Conservation (phyloP, 2,888 invertebrate species). For the Branchellion lobata region DNA sequence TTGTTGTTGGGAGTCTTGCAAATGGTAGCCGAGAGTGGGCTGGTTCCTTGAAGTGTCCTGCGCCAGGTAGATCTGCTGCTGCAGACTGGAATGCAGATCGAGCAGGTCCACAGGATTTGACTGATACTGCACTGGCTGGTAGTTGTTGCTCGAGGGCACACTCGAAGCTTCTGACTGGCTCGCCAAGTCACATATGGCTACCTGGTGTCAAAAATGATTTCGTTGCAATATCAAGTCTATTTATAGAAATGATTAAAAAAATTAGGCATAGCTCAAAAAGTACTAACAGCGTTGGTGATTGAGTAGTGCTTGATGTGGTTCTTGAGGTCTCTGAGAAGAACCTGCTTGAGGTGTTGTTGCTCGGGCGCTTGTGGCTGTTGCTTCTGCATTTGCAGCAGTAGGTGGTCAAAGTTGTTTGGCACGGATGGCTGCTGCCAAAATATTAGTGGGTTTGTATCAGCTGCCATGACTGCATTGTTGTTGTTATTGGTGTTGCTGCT, state of each 20-base stretch:
- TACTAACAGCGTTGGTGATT: too few species aligned
- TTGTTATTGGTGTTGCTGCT: conserved; percentile 54
- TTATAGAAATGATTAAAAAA: too few species aligned
- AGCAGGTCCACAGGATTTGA: conserved; percentile 49
- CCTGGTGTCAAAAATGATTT: conserved; percentile 1
- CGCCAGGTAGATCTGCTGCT: conserved; percentile 48
- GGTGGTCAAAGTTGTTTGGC: background rate
- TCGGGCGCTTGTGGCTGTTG: conserved; percentile 50
- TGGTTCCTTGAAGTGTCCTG: conserved; percentile 48
- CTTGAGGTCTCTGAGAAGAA: conserved; percentile 7
- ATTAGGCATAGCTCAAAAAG: too few species aligned
- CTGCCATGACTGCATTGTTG: conserved; percentile 27
- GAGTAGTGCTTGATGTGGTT: background rate
- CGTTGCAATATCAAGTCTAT: background rate
- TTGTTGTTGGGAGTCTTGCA: conserved; percentile 48
- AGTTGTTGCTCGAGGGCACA: background rate
- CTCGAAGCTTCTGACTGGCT: background rate
- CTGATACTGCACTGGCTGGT: background rate
- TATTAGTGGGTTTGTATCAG: conserved; percentile 45
- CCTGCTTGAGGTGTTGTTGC: conserved; percentile 51
- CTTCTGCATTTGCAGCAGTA: background rate
- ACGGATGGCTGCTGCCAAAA: background rate
- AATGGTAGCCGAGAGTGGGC: conserved; percentile 51
- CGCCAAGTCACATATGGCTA: background rate
- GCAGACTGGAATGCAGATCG: conserved; percentile 50